Evolutionary conservation across 2,888 invertebrate species (phyloP).

Genomic region (Tuta absoluta): DNA sequence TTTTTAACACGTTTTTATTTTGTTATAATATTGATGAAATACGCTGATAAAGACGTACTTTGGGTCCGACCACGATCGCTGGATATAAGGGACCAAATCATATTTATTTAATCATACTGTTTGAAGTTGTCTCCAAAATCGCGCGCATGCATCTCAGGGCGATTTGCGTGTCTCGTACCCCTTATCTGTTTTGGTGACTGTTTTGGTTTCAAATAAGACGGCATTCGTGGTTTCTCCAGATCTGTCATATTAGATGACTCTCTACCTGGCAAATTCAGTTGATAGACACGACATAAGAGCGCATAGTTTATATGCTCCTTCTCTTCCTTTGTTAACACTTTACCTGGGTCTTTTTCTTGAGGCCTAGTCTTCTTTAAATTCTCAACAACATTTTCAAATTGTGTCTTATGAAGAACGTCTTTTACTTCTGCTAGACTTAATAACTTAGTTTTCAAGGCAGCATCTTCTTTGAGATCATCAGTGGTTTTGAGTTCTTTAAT

Average conservation of each 20-base stretch:
- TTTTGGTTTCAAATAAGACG: neutral
- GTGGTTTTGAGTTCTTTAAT: neutral
- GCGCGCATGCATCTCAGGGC: neutral
- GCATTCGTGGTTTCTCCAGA: neutral
- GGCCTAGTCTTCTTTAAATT: neutral
- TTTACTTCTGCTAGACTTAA: neutral
- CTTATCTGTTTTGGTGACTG: neutral
- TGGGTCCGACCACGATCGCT: no score
- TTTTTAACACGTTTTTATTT: no score
- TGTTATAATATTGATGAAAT: no score
- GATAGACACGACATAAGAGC: neutral
- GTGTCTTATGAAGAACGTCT: slow-evolving; percentile 3
- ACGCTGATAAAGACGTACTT: no score
- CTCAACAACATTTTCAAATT: slow-evolving; percentile 4
- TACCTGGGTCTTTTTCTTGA: neutral
- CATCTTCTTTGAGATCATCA: no score
- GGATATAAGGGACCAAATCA: no score
- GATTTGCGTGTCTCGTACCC: neutral
- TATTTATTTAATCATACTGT: no score
- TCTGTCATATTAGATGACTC: neutral
- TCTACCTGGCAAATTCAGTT: slow-evolving; percentile 4
- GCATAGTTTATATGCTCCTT: neutral
- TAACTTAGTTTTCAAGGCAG: neutral
- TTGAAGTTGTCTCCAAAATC: neutral
- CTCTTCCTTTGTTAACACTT: neutral